A percentile compares a stretch with the other conserved stretches of the same genome.
Evolutionary conservation across 2,888 invertebrate species (phyloP).

Genomic region (Drosophila siamana): DNA sequence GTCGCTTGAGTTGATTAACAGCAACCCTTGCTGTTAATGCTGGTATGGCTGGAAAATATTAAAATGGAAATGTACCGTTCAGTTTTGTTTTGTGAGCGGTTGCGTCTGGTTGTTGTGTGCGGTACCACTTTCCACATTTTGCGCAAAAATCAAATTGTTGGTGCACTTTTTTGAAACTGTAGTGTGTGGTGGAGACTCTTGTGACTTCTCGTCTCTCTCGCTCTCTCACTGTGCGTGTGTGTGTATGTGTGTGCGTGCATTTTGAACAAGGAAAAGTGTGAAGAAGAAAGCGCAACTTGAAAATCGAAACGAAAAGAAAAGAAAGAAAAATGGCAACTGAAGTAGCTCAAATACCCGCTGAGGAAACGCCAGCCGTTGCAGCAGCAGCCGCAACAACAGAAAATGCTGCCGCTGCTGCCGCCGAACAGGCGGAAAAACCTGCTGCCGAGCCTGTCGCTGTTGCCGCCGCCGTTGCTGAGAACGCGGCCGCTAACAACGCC

Average conservation of each 20-base stretch:
- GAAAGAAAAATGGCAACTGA: conserved; percentile 90
- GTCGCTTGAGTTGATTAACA: conserved; percentile 29
- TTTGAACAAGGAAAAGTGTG: conserved; percentile 78
- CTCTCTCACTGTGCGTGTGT: conserved; percentile 53
- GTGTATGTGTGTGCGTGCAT: conserved; percentile 61
- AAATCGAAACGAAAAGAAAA: conserved; percentile 21
- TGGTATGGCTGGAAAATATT: conserved; percentile 64
- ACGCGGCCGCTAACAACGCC: conserved; percentile 81
- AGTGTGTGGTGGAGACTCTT: conserved; percentile 65
- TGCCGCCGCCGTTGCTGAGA: conserved; percentile 53
- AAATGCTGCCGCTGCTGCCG: conserved; percentile 68
- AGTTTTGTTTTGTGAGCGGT: conserved; percentile 71
- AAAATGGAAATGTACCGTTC: conserved; percentile 65
- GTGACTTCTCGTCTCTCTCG: conserved; percentile 61
- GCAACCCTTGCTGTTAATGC: conserved; percentile 53
- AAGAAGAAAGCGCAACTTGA: conserved; percentile 69
- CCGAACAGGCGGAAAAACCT: conserved; percentile 64
- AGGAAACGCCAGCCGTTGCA: conserved; percentile 85
- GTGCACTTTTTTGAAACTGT: conserved; percentile 70
- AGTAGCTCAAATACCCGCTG: conserved; percentile 87
- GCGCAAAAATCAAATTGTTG: conserved; percentile 42
- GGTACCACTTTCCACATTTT: conserved; percentile 52
- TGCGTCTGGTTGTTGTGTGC: conserved; percentile 67
- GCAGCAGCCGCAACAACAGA: conserved; percentile 84
- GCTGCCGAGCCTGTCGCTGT: conserved; percentile 84